Evolutionary conservation across 2,113 vertebrate genomes (phyloP).

Genomic region (Nannobrachium achirus): DNA sequence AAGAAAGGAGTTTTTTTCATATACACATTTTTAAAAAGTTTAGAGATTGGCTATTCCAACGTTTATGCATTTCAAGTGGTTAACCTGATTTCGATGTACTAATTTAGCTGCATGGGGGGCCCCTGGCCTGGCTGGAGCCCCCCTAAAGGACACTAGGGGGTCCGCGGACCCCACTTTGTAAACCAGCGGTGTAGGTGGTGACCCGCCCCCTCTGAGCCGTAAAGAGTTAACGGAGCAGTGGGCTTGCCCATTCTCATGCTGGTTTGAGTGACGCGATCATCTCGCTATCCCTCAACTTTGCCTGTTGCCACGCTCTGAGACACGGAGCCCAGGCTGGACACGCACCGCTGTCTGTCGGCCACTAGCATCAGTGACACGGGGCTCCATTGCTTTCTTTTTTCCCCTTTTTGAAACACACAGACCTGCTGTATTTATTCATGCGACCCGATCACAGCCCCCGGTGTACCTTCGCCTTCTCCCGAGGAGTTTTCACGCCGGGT

Average conservation of each 20-base stretch:
- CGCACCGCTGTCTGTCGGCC: constrained; percentile 57
- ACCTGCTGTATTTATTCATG: constrained; percentile 1
- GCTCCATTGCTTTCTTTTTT: too few relatives aligned
- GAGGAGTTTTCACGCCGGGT: constrained; percentile 37
- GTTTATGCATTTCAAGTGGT: too few relatives aligned
- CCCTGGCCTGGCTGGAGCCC: too few relatives aligned
- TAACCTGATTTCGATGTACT: too few relatives aligned
- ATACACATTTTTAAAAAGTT: too few relatives aligned
- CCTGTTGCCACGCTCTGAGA: constrained; percentile 85
- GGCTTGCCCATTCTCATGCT: constrained; percentile 80
- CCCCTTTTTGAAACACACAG: background rate
- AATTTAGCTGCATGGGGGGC: too few relatives aligned
- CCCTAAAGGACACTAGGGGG: too few relatives aligned
- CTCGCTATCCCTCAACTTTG: constrained; percentile 90
- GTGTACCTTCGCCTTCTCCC: constrained; percentile 6
- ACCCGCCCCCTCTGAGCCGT: constrained; percentile 67
- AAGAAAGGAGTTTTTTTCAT: too few relatives aligned
- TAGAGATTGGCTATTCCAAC: too few relatives aligned
- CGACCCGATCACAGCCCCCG: constrained; percentile 23
- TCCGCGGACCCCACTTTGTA: too few relatives aligned
- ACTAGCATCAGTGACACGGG: constrained; percentile 43
- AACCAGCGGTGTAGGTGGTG: constrained; percentile 29
- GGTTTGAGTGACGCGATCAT: constrained; percentile 86
- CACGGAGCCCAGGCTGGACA: constrained; percentile 76
- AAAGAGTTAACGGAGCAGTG: constrained; percentile 83